Base-by-base conservation (phyloP, 2,113 vertebrate genomes). In the Neopipo cinnamomea region DNA sequence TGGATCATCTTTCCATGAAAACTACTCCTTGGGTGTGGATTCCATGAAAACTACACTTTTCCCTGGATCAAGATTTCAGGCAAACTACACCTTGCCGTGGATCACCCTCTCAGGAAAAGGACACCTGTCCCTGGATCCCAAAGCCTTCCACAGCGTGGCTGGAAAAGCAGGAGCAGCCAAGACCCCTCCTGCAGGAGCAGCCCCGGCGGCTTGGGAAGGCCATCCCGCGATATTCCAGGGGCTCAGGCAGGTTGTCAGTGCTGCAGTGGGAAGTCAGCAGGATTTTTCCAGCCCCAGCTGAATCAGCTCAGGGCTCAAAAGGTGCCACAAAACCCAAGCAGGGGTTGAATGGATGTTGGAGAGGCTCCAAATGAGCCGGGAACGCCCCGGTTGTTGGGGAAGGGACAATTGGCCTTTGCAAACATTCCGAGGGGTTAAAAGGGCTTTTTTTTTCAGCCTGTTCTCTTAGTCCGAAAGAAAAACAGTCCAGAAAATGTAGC, bases 181-280 rank as follows among this genome's bases (percentile, higher is more conserved):
- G 62, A 59, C 68, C 49, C 28, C 61, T 41, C 61, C 56, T 73
- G 58, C 25, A 89, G 87, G 3, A 62, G 87, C 91, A 87, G 81
- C 44, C 89, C 47, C 87, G 75, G 81, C 62, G 85, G 91, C 77
- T 94, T 85, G 85, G 74, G 68, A 18, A 31, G 42, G 74, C 39
- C 4, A 62, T 82, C 74, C 88, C 88, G 47, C 46, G 41, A 79
- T 67, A 85, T 88, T 80, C 95, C 92, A 93, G 85, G 59, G 89
- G 67, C 33, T 52, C 33, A 52, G 79, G 80, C 58, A 79, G 39
- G 41, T 70, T 81, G 46, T 85, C 91, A 95, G 1, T 52, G 84
- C 89, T 16, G 31, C 46, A 76, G 59, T 52, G 70, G 91, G 72
- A 95, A 71, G 52, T 96, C 94, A 96, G 95, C 96, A 95, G 6